Evolutionary conservation across 1,140 invertebrate species (phyloP), one percentile per base, ranked within the genome.

Genomic region (Hypsibius dujardini): DNA sequence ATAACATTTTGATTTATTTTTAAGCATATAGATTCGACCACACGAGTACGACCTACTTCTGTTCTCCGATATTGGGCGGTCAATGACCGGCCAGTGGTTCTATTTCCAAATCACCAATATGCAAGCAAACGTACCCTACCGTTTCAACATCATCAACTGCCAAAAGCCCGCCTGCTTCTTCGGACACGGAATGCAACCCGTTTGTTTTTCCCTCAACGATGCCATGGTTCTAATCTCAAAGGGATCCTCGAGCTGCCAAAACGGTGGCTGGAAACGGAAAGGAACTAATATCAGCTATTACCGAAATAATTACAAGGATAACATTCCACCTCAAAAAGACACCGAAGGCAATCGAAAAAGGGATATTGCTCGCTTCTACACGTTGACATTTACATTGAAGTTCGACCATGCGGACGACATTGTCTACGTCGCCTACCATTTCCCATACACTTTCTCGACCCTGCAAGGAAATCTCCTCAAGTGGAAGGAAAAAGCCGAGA

Each of bases 401-500:
- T 97, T 98, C 79, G 87, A 88, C 14, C 87, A 97, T 76, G 86
- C 87, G 70, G 85, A 88, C 73, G 95, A 98, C 78, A 86, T 86
- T 1, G 92, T 95, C 71, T 98, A 94, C 78, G 83, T 98, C 73
- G 92, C 94, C 12, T 93, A 96, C 79, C 94, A 92, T 79, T 97
- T 93, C 78, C 95, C 95, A 0, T 98, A 97, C 79, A 95, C 92
- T 74, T 73, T 73, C 72, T 73, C 73, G 73, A 73, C 72, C 69
- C 80, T 79, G 59, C 77, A 86, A 84, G 84, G 83, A 2, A 84
- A 85, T 72, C 83, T 89, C 45, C 85, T 83, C 80, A 83, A 82
- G 70, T 85, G 85, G 84, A 82, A 81, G 47, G 74, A 76, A n/a
- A 74, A 70, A 42, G 71, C 75, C 59, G 77, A 81, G 70, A 70